These are phyloP conservation scores for Sogatella furcifera DNA, from an alignment of 1,140 invertebrate species.

Conservation along the genomic window DNA sequence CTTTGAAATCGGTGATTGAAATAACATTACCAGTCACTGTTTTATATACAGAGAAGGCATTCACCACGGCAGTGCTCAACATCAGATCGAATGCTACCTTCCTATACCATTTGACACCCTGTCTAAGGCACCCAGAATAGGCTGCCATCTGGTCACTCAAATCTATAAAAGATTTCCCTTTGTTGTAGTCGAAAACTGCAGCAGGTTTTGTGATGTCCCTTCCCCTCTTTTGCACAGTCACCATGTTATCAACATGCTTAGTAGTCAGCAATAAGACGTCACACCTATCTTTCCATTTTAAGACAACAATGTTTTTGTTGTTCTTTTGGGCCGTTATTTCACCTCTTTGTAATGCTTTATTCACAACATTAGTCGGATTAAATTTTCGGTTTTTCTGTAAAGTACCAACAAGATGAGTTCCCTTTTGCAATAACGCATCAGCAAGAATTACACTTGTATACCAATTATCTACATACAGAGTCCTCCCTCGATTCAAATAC, in stretches of 20 bases:
- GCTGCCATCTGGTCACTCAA: background rate
- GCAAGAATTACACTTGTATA: background rate
- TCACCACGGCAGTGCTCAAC: background rate
- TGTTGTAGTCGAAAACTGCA: background rate
- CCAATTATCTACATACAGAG: background rate
- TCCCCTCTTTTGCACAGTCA: background rate
- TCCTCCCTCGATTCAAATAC: background rate
- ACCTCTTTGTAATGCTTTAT: too few relatives aligned
- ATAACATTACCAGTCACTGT: background rate
- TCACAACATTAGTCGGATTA: too few relatives aligned
- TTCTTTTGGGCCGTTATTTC: background rate
- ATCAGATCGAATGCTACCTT: background rate
- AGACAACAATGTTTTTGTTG: background rate
- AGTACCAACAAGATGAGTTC: background rate
- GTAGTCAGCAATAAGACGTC: background rate
- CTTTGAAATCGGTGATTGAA: background rate
- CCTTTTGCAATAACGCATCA: background rate
- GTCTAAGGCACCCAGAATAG: background rate
- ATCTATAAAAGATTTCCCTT: conserved; percentile 2
- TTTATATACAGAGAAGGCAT: background rate
- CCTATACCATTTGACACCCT: background rate
- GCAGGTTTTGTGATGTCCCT: background rate
- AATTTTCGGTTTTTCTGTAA: too few relatives aligned
- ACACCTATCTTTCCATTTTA: background rate
- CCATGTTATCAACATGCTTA: background rate